These are phyloP conservation scores for Spinus olivaceus DNA, from an alignment of 2,797 vertebrate genomes.

Conservation along the genomic window DNA sequence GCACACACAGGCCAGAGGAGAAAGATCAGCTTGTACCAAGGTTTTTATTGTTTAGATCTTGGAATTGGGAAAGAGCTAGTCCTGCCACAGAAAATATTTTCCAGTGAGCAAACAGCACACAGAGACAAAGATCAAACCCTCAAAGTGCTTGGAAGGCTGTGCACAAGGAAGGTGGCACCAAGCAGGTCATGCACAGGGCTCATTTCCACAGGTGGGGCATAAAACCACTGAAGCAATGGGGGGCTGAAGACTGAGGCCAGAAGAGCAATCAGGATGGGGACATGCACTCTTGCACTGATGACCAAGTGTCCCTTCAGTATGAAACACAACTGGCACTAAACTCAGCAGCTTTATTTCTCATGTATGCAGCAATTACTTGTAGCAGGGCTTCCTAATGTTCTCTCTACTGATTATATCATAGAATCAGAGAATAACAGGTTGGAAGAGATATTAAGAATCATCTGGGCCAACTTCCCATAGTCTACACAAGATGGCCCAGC, in stretches of 20 bases:
- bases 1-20: background rate
- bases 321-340: background rate
- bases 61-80: background rate
- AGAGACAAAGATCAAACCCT: background rate
- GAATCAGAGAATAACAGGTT: background rate
- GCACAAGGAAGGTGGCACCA: background rate
- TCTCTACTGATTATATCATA: background rate
- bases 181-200: background rate
- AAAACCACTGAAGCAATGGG: background rate
- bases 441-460: background rate
- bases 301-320: background rate
- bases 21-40: background rate
- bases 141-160: background rate
- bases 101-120: accelerated
- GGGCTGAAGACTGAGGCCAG: background rate
- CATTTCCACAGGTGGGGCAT: background rate
- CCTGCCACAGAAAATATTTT: background rate
- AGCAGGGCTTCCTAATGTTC: background rate
- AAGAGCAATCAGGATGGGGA: background rate
- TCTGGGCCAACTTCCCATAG: background rate
- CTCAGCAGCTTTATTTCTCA: conserved; percentile 9
- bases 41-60: background rate
- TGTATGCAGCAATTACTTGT: background rate
- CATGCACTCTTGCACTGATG: accelerated
- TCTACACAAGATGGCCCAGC: background rate